Evolutionary conservation across 2,113 vertebrate species (phyloP), one percentile per base, ranked within the genome.

Genomic region (Polypterus senegalus): DNA sequence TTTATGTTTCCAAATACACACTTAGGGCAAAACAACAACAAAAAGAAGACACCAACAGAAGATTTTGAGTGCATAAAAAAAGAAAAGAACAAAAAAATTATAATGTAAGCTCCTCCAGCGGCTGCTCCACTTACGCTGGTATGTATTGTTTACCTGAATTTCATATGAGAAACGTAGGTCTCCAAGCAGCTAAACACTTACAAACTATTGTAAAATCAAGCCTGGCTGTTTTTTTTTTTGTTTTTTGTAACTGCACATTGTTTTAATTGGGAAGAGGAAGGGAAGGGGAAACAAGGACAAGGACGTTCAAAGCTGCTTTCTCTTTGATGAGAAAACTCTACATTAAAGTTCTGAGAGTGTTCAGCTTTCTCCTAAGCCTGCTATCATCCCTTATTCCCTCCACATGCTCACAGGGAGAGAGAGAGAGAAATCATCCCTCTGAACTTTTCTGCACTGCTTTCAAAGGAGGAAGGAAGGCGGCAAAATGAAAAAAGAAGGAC

Each of bases 401-500:
- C 65, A 57, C 66, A 61, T 53, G 65, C 70, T 65, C 62, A 59
- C 75, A 78, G 63, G 68, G 43, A 76, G 71, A 75, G 27, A 27
- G 27, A 27, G 27, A 27, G 27, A 27, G 27, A 71, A 55, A 69
- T 73, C 67, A 72, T 71, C 66, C 71, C 85, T 88, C 79, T 79
- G 77, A 91, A 84, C 75, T 78, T 74, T 66, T 73, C 77, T 80
- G 70, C 70, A 66, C 71, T 70, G 67, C 71, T 83, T 89, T 86
- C 76, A 80, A 85, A 88, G 82, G 72, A 69, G 74, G 69, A 79
- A 68, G 71, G 73, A 68, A 73, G 70, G 72, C 10, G 66, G 43
- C 69, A 80, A 72, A 78, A 71, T 71, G 69, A 69, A 74, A 65
- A 63, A 67, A 76, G 73, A 75, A 80, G 79, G 83, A 86, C 78